phyloP scores from a whole-genome alignment of 92 coral and sea anemone genomes.

The Desmophyllum pertusum region DNA sequence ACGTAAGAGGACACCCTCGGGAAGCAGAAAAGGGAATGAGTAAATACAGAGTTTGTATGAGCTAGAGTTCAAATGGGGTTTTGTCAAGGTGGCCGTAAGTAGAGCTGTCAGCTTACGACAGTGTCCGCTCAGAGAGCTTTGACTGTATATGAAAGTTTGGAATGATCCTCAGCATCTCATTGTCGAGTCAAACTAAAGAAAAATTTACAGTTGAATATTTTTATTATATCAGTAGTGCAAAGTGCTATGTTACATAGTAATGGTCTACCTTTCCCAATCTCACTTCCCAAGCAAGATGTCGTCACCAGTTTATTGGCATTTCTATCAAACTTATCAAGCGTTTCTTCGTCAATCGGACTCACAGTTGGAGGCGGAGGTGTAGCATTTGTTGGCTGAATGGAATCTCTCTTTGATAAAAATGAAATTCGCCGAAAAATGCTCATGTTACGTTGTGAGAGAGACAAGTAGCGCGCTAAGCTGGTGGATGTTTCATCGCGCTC shows the following conservation, averaged over 20 bases:
- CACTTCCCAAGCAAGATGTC: constrained; percentile 9
- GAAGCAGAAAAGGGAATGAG: no score
- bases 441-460: neutral
- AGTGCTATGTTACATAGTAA: neutral
- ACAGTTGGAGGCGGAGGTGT: neutral
- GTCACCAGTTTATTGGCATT: neutral
- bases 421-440: constrained; percentile 1
- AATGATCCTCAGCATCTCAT: no score
- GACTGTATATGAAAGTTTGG: no score
- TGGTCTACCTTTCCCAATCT: neutral
- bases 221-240: neutral
- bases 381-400: neutral
- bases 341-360: constrained; percentile 1
- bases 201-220: neutral
- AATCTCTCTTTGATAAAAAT: neutral
- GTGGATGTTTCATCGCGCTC: neutral
- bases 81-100: no score
- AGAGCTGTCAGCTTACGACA: no score
- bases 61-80: no score
- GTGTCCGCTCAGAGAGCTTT: no score
- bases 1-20: no score
- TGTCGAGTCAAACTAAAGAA: no score
- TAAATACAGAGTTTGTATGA: no score
- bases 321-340: neutral
- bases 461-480: neutral